Conservation (phyloP, 1,140 invertebrate genomes). For the Leptinotarsa texana region DNA sequence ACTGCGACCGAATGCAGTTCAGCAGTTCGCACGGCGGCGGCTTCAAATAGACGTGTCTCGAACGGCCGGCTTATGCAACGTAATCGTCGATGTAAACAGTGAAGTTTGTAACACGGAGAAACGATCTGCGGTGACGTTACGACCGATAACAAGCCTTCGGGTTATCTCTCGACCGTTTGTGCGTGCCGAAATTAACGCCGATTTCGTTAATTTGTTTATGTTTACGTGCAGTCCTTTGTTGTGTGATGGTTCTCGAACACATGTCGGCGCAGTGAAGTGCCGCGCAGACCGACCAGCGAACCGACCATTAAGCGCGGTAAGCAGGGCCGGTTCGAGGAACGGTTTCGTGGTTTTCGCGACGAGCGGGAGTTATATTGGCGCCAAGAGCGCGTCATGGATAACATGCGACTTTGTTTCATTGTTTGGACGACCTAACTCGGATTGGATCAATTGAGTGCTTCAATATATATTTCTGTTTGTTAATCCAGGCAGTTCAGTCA, state of each 20-base stretch:
- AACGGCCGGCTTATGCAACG: conserved; percentile 15
- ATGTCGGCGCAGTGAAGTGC: conserved; percentile 25
- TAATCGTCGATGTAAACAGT: conserved; percentile 25
- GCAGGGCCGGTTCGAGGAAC: background rate
- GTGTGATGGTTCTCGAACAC: conserved; percentile 28
- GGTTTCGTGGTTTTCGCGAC: no score
- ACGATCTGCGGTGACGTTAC: background rate
- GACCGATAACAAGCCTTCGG: background rate
- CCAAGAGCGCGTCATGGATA: no score
- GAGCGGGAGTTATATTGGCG: no score
- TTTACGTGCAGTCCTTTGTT: conserved; percentile 32
- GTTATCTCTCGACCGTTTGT: background rate
- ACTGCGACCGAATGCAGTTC: conserved; percentile 27
- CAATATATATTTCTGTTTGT: no score
- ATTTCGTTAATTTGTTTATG: conserved; percentile 26
- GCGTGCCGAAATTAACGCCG: background rate
- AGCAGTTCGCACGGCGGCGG: conserved; percentile 23
- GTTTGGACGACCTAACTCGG: no score
- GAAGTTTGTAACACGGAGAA: background rate
- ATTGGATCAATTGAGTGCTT: no score
- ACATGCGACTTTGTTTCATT: no score
- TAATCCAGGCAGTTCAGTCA: no score
- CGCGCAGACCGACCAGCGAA: conserved; percentile 25
- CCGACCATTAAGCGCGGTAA: conserved; percentile 29
- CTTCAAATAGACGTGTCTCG: conserved; percentile 26